phyloP scores from a whole-genome alignment of 2,113 vertebrate genomes.

The Eretmochelys imbricata region DNA sequence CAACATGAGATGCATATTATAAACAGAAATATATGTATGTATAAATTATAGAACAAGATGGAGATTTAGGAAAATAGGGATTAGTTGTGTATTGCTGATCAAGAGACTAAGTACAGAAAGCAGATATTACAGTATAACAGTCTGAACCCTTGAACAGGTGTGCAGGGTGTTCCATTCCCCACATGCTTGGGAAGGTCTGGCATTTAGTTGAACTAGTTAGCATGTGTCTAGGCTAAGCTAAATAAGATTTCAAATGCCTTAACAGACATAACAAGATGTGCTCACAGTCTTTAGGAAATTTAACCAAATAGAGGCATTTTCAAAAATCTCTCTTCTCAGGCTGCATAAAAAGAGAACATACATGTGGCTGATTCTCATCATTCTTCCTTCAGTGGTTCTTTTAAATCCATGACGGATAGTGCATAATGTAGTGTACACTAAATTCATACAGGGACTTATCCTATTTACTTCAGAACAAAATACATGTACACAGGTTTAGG shows the following conservation, averaged over 20 bases:
- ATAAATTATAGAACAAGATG: neutral
- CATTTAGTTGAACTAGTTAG: constrained; percentile 9
- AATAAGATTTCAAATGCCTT: constrained; percentile 17
- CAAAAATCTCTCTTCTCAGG: neutral
- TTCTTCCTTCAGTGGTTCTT: neutral
- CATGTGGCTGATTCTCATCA: neutral
- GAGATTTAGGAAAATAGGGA: neutral
- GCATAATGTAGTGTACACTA: fast-evolving
- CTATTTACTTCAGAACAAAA: neutral
- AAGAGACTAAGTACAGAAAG: neutral
- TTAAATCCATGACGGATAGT: neutral
- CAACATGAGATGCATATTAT: neutral
- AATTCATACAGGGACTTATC: neutral
- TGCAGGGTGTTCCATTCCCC: constrained; percentile 32
- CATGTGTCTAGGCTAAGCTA: neutral
- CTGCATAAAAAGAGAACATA: constrained; percentile 14
- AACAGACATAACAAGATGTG: neutral
- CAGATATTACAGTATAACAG: neutral
- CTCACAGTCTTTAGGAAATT: constrained; percentile 12
- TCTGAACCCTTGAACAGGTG: neutral
- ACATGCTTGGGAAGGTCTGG: neutral
- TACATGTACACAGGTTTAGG: neutral
- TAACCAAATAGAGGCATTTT: constrained; percentile 3
- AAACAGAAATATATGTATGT: neutral
- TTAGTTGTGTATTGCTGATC: neutral